Percentiles rank a stretch among this genome's conserved stretches.
These are phyloP conservation scores for Catostylus mosaicus DNA, from an alignment of 30 jellyfish, hydroid and myxozoan species.

Conservation along the genomic window DNA sequence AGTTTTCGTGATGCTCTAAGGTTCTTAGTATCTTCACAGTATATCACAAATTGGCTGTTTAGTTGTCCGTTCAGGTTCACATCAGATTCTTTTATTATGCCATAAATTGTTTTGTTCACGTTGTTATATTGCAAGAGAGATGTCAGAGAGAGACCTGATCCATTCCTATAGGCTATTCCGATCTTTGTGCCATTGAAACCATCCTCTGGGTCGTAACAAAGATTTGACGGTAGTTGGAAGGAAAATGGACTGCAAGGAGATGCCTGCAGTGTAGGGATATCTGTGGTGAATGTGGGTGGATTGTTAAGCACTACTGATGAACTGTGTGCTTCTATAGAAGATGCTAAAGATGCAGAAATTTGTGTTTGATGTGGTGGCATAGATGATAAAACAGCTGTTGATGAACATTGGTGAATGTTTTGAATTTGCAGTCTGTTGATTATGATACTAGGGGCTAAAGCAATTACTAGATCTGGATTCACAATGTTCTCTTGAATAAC, in stretches of 20 bases:
- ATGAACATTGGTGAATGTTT: not conserved
- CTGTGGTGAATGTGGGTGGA: constrained; percentile 28
- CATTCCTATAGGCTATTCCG: constrained; percentile 40
- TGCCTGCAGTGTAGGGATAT: constrained; percentile 5
- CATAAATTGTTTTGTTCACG: constrained; percentile 42
- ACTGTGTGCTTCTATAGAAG: not conserved
- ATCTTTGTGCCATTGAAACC: constrained; percentile 7
- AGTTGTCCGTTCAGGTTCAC: constrained; percentile 15
- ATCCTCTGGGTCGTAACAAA: constrained; percentile 59
- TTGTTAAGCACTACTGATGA: constrained; percentile 20
- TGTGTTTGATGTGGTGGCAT: not conserved
- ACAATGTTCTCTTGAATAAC: not conserved
- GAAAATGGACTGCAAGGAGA: constrained; percentile 49
- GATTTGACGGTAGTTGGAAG: constrained; percentile 21
- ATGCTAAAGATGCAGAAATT: not conserved
- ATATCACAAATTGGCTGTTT: constrained; percentile 8
- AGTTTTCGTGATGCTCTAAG: constrained; percentile 12
- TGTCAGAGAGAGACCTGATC: constrained; percentile 22
- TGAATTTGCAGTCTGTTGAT: constrained; percentile 4
- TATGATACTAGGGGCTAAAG: constrained; percentile 34
- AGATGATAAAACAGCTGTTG: not conserved
- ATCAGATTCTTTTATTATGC: constrained; percentile 42
- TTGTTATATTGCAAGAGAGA: constrained; percentile 50
- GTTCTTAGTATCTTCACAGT: constrained; percentile 47
- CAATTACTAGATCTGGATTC: constrained; percentile 46